A percentile compares a stretch with the other conserved stretches of the same genome.
Conservation (phyloP, 2,888 invertebrate species). For the Calameuta filiformis region DNA sequence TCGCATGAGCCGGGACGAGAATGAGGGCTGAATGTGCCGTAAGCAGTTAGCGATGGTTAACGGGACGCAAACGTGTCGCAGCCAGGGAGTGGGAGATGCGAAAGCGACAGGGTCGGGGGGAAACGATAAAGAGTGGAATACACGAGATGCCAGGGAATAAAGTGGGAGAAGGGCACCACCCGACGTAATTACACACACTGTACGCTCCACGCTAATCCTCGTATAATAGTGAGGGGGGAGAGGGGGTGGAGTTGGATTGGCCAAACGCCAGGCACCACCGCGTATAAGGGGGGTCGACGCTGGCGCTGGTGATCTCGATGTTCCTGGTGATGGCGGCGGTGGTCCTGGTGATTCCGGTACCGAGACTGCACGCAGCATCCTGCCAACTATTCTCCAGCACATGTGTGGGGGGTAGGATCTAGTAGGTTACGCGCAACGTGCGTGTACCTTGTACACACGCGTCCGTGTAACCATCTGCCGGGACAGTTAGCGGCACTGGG, state of each 20-base stretch:
- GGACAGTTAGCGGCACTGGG: background rate
- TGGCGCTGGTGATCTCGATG: background rate
- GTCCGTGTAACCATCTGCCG: background rate
- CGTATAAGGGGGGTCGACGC: background rate
- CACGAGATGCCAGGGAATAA: slow-evolving; percentile 37
- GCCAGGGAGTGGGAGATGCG: background rate
- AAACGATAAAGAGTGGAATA: slow-evolving; percentile 34
- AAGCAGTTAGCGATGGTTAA: slow-evolving; percentile 48
- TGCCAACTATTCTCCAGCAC: background rate
- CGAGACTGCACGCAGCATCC: background rate
- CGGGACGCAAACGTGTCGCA: slow-evolving; percentile 40
- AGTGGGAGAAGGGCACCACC: slow-evolving; percentile 18
- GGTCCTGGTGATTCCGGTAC: background rate
- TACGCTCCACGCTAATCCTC: slow-evolving; percentile 43
- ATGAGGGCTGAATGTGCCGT: background rate
- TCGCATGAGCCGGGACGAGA: background rate
- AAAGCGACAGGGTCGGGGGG: background rate
- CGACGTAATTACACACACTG: slow-evolving; percentile 8
- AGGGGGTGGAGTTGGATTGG: slow-evolving; percentile 29
- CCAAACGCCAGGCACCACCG: slow-evolving; percentile 41
- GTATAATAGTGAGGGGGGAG: slow-evolving; percentile 38
- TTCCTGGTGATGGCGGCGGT: background rate
- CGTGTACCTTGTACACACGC: background rate
- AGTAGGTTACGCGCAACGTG: background rate
- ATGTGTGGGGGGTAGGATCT: background rate